Conservation (phyloP, 2,113 vertebrate species). For the Cyanocitta stelleri region DNA sequence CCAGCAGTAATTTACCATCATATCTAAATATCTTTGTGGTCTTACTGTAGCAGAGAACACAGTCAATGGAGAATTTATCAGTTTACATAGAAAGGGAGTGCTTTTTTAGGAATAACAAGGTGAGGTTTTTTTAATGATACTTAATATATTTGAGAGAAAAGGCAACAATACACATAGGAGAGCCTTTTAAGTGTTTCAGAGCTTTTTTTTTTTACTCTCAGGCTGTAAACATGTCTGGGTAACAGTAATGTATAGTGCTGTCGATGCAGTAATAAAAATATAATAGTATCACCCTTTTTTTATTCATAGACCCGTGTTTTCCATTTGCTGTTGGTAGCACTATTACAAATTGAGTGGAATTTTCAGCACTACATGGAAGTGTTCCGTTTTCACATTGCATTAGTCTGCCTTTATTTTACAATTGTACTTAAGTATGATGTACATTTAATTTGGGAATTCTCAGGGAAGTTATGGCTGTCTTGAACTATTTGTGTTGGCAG, state of each 20-base stretch:
- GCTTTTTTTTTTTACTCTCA: not conserved
- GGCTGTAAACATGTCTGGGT: not conserved
- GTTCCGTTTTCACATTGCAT: not conserved
- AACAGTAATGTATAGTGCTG: not conserved
- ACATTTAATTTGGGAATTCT: constrained; percentile 32
- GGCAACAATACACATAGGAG: not conserved
- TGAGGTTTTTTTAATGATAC: not conserved
- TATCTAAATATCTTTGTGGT: not conserved
- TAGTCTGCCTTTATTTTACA: constrained; percentile 18
- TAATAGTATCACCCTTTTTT: not conserved
- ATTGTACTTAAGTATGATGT: not conserved
- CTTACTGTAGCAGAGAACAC: not conserved
- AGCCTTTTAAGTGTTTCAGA: not conserved
- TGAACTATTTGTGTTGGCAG: constrained; percentile 26
- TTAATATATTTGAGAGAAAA: not conserved
- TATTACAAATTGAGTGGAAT: not conserved
- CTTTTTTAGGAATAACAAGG: not conserved
- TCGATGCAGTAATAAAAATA: not conserved
- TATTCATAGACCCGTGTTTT: not conserved
- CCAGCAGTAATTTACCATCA: not conserved
- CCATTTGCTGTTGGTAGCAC: not conserved
- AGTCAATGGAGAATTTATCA: not conserved
- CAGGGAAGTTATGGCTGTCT: not conserved
- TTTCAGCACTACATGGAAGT: not conserved
- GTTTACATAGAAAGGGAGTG: not conserved